A percentile compares a stretch with the other conserved stretches of the same genome.
Evolutionary conservation across 2,888 invertebrate genomes (phyloP).

Genomic region (Tachina lurida): DNA sequence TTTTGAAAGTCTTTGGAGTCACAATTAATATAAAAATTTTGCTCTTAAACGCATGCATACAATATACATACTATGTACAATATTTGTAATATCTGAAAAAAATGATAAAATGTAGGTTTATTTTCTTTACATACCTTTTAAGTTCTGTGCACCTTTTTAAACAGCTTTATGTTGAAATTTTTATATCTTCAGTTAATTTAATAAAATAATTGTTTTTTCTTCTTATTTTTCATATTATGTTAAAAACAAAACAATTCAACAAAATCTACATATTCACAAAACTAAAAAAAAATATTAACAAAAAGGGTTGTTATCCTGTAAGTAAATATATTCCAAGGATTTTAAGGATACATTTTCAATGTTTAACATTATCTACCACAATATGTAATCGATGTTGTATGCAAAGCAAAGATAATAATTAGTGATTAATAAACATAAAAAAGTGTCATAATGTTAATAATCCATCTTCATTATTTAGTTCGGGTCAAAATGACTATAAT

Average conservation of each 20-base stretch:
- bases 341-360: constrained; percentile 49
- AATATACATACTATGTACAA: constrained; percentile 19
- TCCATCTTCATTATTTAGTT: constrained; percentile 40
- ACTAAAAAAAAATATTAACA: constrained; percentile 15
- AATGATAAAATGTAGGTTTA: constrained; percentile 29
- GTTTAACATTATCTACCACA: constrained; percentile 58
- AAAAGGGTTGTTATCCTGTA: constrained; percentile 71
- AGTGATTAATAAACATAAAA: constrained; percentile 17
- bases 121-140: constrained; percentile 46
- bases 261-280: constrained; percentile 25
- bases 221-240: constrained; percentile 64
- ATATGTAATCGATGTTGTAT: constrained; percentile 66
- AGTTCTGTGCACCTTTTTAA: constrained; percentile 67
- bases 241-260: constrained; percentile 41
- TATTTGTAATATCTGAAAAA: background rate
- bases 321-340: constrained; percentile 56
- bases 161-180: constrained; percentile 50
- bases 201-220: constrained; percentile 47
- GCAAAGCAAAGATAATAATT: constrained; percentile 45
- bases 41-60: constrained; percentile 63
- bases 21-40: constrained; percentile 19
- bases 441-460: constrained; percentile 54
- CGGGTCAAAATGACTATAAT: constrained; percentile 11
- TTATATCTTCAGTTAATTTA: constrained; percentile 36
- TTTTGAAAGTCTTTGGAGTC: constrained; percentile 60